These are phyloP conservation scores for Phengaris arion DNA, from an alignment of 2,888 invertebrate genomes.

Conservation along the genomic window DNA sequence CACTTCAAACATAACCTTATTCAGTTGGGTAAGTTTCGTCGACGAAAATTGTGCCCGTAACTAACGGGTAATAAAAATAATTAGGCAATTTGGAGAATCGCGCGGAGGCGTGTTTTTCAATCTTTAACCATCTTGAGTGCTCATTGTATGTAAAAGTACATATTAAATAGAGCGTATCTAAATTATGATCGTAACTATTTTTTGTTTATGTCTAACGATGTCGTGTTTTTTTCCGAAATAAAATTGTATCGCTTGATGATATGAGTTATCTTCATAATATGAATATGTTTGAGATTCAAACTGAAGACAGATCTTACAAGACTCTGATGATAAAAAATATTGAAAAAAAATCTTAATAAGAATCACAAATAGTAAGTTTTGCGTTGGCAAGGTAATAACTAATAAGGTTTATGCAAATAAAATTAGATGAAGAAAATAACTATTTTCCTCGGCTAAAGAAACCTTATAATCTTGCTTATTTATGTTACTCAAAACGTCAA, in stretches of 20 bases:
- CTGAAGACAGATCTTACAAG: no score
- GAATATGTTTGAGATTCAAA: no score
- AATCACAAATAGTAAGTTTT: no score
- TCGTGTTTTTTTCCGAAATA: background rate
- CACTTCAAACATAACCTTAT: background rate
- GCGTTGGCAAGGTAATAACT: no score
- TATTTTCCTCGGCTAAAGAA: background rate
- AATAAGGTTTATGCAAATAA: background rate
- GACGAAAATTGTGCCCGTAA: conserved; percentile 49
- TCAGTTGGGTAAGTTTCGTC: conserved; percentile 45
- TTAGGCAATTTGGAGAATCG: conserved; percentile 71
- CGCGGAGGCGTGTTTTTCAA: conserved; percentile 59
- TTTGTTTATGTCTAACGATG: background rate
- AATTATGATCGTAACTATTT: conserved; percentile 28
- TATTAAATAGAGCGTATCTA: conserved; percentile 39
- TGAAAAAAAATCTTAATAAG: no score
- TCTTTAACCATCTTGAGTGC: conserved; percentile 51
- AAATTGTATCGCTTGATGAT: no score
- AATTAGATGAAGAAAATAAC: background rate
- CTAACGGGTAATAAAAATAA: conserved; percentile 76
- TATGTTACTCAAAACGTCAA: conserved; percentile 7
- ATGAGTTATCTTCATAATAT: no score
- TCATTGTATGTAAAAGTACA: conserved; percentile 48
- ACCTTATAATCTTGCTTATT: background rate
- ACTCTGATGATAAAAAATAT: no score